Evolutionary conservation across 2,797 vertebrate species (phyloP).

Genomic region (Poeciliopsis gracilis): DNA sequence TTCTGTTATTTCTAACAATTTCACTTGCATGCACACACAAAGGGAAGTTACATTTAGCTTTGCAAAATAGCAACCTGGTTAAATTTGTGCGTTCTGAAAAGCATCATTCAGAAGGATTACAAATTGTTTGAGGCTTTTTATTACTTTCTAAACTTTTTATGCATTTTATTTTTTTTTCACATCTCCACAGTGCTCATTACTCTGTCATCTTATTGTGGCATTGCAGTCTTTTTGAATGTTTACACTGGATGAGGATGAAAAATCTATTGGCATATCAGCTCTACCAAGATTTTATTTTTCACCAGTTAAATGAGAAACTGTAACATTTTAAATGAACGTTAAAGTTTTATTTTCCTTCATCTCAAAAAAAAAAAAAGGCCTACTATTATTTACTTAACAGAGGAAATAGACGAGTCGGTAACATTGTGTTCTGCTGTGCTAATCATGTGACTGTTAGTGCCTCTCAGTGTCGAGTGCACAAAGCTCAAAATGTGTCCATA

Average conservation of each 20-base stretch:
- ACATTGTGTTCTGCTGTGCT: constrained; percentile 12
- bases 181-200: background rate
- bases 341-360: background rate
- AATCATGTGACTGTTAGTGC: constrained; percentile 55
- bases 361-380: background rate
- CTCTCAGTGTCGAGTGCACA: constrained; percentile 54
- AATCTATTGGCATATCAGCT: too few species aligned
- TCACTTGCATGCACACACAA: background rate
- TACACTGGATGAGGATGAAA: too few species aligned
- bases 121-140: background rate
- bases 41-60: background rate
- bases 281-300: background rate
- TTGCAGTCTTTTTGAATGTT: too few species aligned
- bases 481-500: constrained; percentile 18
- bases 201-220: too few species aligned
- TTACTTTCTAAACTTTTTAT: background rate
- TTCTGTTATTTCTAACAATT: background rate
- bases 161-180: background rate
- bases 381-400: background rate
- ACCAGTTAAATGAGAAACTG: background rate
- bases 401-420: background rate
- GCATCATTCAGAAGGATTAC: background rate
- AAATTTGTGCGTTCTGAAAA: background rate
- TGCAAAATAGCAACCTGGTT: background rate
- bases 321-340: background rate